phyloP scores from a whole-genome alignment of 2,113 vertebrate genomes.

The Urocynchramus pylzowi region DNA sequence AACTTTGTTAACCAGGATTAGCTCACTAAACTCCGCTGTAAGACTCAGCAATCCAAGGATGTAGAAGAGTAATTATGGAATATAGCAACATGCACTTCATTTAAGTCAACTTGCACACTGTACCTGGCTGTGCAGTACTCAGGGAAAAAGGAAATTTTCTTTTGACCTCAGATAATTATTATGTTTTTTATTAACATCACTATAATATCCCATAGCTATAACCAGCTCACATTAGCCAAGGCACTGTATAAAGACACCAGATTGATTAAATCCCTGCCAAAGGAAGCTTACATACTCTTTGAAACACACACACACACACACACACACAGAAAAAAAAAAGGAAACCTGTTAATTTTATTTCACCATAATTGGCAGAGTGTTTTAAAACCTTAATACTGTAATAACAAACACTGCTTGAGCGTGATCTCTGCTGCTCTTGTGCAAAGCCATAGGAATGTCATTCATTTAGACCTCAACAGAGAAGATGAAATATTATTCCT shows the following conservation, averaged over 20 bases:
- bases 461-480: not conserved
- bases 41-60: not conserved
- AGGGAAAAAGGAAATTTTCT: not conserved
- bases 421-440: not conserved
- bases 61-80: not conserved
- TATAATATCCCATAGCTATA: not conserved
- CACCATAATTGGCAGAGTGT: not conserved
- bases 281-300: not conserved
- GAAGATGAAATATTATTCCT: not conserved
- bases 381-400: constrained; percentile 3
- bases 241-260: not conserved
- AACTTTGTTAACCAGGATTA: not conserved
- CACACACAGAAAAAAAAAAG: not conserved
- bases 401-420: not conserved
- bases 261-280: not conserved
- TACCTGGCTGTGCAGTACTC: not conserved
- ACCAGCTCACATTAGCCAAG: not conserved
- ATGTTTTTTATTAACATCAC: not conserved
- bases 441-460: not conserved
- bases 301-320: not conserved
- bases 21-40: not conserved
- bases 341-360: not conserved
- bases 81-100: not conserved
- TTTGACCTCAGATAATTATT: not conserved
- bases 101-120: not conserved